Evolutionary conservation across 2,797 vertebrate genomes (phyloP), one percentile per base, ranked within the genome.

Genomic region (Dendrocincla tyrannina): DNA sequence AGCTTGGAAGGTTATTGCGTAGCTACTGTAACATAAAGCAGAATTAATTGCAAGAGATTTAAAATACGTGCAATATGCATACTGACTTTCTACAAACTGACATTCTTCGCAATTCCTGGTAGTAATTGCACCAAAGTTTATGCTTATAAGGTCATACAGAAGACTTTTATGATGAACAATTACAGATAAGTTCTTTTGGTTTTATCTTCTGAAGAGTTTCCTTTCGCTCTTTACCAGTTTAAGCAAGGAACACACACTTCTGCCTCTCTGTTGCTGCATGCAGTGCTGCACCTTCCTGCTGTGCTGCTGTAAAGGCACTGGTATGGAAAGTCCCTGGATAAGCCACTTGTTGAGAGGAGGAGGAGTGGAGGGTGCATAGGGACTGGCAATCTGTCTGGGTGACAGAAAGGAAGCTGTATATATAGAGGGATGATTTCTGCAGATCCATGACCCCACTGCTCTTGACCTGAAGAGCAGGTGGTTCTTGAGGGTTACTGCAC

Each of bases 1-100:
- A 35, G 24, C 33, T 91, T 66, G 42, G 46, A 89, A 76, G 33
- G 23, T 64, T 76, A 55, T 33, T 75, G n/a, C 39, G 24, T 19
- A 79, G 20, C 27, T 82, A 30, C 41, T 80, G 55, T 69, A 56
- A 80, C 15, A 20, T 90, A 88, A 88, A 83, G 32, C 35, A 35
- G 41, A 85, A 82, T 69, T 85, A 35, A 60, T 68, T 46, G 18
- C 13, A 72, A 80, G 63, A 79, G 27, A 39, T 85, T 90, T 83
- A 66, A 85, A 82, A 66, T 73, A 44, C 1, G 4, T 91, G n/a
- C 33, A 64, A 0, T 75, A 6, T 49, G 25, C 52, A 17, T 58
- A 30, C 35, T 60, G 33, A 53, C 35, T 72, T 84, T 13, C 24
- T 75, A 32, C 55, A 62, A 53, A 75, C 32, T 33, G 37, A 24